A percentile compares a stretch with the other conserved stretches of the same genome.
phyloP scores from a whole-genome alignment of 2,888 invertebrate genomes.

The Blera fallax region DNA sequence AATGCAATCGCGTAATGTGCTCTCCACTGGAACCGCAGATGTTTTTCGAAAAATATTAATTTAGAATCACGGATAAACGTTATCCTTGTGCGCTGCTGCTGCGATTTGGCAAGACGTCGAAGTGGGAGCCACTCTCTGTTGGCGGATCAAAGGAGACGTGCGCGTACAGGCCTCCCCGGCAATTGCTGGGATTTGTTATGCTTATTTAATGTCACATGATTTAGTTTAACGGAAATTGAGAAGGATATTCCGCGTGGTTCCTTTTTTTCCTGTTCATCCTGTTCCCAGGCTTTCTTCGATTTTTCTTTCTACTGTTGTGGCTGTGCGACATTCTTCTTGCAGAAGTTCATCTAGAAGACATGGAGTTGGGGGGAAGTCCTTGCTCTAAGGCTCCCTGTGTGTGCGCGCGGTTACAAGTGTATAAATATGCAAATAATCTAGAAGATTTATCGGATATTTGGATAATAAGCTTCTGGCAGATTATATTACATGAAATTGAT shows the following conservation, averaged over 20 bases:
- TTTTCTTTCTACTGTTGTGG: slow-evolving; percentile 13
- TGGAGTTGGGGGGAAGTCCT: slow-evolving; percentile 2
- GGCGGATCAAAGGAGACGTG: neutral
- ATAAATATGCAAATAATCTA: slow-evolving; percentile 71
- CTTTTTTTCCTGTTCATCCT: neutral
- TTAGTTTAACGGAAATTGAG: slow-evolving; percentile 72
- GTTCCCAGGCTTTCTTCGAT: slow-evolving; percentile 20
- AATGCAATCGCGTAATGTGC: slow-evolving; percentile 66
- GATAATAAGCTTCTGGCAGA: slow-evolving; percentile 70
- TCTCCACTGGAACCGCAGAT: slow-evolving; percentile 63
- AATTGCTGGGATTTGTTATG: slow-evolving; percentile 71
- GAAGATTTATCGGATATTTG: slow-evolving; percentile 72
- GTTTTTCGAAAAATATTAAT: slow-evolving; percentile 72
- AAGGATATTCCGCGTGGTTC: slow-evolving; percentile 62
- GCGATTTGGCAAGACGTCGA: slow-evolving; percentile 29
- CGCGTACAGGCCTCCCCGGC: slow-evolving; percentile 17
- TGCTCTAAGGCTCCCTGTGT: slow-evolving; percentile 3
- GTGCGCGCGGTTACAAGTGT: slow-evolving; percentile 52
- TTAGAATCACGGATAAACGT: slow-evolving; percentile 71
- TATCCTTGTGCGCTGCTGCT: slow-evolving; percentile 50
- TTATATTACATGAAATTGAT: slow-evolving; percentile 65
- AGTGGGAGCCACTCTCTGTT: neutral
- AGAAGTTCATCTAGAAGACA: slow-evolving; percentile 40
- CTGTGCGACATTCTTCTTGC: slow-evolving; percentile 20
- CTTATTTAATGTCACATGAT: slow-evolving; percentile 73